phyloP scores from a whole-genome alignment of 2,888 invertebrate species.

The Stictocephala bisonia region DNA sequence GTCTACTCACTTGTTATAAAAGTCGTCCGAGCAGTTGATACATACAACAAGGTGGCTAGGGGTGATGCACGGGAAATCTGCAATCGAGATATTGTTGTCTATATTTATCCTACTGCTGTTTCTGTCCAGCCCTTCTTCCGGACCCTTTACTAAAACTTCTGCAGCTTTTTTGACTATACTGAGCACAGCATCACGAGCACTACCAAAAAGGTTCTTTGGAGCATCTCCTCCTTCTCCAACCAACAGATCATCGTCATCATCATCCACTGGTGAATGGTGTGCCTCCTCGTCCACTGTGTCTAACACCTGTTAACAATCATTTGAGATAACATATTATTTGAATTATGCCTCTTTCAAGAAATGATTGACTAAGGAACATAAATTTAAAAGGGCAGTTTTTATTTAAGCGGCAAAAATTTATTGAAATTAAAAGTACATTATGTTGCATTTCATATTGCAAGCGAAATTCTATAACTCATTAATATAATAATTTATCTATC shows the following conservation, averaged over 20 bases:
- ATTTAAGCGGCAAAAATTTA: too few species aligned
- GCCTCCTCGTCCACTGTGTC: slow-evolving; percentile 57
- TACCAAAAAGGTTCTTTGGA: slow-evolving; percentile 81
- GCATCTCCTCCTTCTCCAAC: slow-evolving; percentile 68
- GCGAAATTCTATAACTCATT: too few species aligned
- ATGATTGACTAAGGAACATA: too few species aligned
- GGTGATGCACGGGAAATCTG: slow-evolving; percentile 75
- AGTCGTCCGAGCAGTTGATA: slow-evolving; percentile 77
- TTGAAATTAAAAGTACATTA: too few species aligned
- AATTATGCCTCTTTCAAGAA: too few species aligned
- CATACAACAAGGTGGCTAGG: slow-evolving; percentile 81
- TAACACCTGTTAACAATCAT: slow-evolving; percentile 52
- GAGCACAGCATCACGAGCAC: slow-evolving; percentile 90
- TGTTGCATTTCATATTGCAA: too few species aligned
- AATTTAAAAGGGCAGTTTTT: too few species aligned
- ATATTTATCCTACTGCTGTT: neutral
- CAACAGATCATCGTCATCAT: slow-evolving; percentile 69
- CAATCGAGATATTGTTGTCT: slow-evolving; percentile 11
- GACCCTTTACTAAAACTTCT: slow-evolving; percentile 78
- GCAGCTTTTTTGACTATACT: slow-evolving; percentile 94
- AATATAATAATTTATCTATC: too few species aligned
- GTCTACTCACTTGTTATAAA: slow-evolving; percentile 68
- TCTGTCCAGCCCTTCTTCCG: slow-evolving; percentile 40
- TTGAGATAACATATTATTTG: neutral
- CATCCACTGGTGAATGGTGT: slow-evolving; percentile 77